Evolutionary conservation across 1,140 invertebrate species (phyloP).

Genomic region (Brachionus angularis): DNA sequence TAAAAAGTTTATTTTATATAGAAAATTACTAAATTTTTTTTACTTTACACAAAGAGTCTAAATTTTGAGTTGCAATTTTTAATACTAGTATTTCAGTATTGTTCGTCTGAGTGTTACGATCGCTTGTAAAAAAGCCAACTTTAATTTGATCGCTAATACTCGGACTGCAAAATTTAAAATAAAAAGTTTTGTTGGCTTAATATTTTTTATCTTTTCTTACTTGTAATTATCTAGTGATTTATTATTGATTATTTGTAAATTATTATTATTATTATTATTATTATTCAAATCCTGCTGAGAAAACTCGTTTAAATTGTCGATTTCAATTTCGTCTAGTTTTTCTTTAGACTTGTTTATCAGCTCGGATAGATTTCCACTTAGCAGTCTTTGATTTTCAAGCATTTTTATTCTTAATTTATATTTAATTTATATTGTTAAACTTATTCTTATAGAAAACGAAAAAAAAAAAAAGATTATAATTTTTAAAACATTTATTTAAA

Average conservation of each 20-base stretch:
- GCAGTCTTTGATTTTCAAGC: too few relatives aligned
- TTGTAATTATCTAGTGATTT: conserved; percentile 4
- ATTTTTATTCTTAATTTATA: too few relatives aligned
- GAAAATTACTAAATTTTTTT: neutral
- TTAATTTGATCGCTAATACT: conserved; percentile 53
- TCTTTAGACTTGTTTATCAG: conserved; percentile 10
- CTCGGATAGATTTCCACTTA: neutral
- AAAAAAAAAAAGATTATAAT: too few relatives aligned
- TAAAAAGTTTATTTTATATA: neutral
- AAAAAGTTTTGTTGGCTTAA: neutral
- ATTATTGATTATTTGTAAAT: too few relatives aligned
- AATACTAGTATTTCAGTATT: conserved; percentile 54
- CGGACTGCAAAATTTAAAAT: conserved; percentile 47
- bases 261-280: too few relatives aligned
- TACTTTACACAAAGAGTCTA: conserved; percentile 53
- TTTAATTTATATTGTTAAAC: too few relatives aligned
- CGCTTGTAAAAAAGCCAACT: conserved; percentile 55
- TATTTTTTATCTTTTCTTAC: neutral
- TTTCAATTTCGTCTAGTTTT: too few relatives aligned
- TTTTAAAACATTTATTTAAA: too few relatives aligned
- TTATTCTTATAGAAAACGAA: too few relatives aligned
- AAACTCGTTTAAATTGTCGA: too few relatives aligned
- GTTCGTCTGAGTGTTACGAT: conserved; percentile 53
- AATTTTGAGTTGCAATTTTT: conserved; percentile 54
- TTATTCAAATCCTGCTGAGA: too few relatives aligned